Evolutionary conservation across 2,113 vertebrate species (phyloP).

Genomic region (Salvelinus fontinalis): DNA sequence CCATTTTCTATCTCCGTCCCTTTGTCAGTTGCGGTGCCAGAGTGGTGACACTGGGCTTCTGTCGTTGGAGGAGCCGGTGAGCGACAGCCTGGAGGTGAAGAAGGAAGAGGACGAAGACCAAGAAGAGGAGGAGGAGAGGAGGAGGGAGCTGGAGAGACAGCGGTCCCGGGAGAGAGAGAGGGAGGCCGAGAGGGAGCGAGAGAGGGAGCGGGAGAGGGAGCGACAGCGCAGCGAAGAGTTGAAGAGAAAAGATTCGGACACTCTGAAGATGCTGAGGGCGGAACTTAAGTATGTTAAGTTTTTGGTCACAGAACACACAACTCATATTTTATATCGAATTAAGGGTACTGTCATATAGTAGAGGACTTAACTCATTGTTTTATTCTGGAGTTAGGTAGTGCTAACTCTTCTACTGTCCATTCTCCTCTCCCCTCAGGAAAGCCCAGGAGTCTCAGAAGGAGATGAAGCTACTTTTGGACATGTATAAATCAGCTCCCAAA

Average conservation of each 20-base stretch:
- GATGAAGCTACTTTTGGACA: constrained; percentile 91
- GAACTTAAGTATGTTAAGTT: constrained; percentile 82
- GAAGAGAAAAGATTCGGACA: constrained; percentile 89
- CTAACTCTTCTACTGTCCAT: not conserved
- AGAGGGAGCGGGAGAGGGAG: constrained; percentile 76
- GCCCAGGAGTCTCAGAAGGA: constrained; percentile 94
- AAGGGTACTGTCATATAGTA: no score
- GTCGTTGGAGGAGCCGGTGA: constrained; percentile 67
- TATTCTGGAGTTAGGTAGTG: no score
- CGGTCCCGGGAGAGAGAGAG: constrained; percentile 70
- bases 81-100: constrained; percentile 69
- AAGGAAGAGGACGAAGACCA: constrained; percentile 84
- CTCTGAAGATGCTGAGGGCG: constrained; percentile 83
- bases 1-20: not conserved
- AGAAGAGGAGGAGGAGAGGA: constrained; percentile 70
- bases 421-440: constrained; percentile 72
- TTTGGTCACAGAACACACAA: not conserved
- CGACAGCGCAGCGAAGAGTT: constrained; percentile 80
- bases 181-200: constrained; percentile 71
- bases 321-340: not conserved
- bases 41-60: constrained; percentile 67
- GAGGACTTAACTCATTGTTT: no score
- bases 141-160: constrained; percentile 72
- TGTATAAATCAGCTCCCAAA: constrained; percentile 93
- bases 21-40: constrained; percentile 71